phyloP scores from a whole-genome alignment of 2,797 vertebrate genomes.

The Linurgus olivaceus region DNA sequence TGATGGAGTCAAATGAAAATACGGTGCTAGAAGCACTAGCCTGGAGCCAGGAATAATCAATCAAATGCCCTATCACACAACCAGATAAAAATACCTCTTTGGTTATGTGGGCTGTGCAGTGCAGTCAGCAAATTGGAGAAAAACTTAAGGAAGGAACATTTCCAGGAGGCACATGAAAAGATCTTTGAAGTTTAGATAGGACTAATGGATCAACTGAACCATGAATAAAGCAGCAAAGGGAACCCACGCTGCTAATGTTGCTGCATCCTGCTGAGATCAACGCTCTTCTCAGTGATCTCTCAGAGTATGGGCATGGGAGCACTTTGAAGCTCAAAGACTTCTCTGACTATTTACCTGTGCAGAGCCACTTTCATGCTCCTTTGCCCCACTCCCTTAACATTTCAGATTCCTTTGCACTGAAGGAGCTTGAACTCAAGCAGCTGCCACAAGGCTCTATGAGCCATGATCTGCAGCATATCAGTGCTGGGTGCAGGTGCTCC shows the following conservation, averaged over 20 bases:
- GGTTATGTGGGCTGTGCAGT: slow-evolving; percentile 65
- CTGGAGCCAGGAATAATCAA: not conserved
- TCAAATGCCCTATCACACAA: not conserved
- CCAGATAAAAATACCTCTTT: slow-evolving; percentile 60
- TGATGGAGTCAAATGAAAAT: not conserved
- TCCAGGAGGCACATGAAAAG: slow-evolving; percentile 71
- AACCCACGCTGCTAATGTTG: not conserved
- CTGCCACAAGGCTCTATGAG: not conserved
- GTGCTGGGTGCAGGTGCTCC: not conserved
- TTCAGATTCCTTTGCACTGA: not conserved
- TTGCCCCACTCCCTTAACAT: not conserved
- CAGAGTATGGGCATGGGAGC: not conserved
- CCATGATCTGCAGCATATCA: rapidly evolving
- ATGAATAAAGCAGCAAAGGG: not conserved
- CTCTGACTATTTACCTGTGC: not conserved
- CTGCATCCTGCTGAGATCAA: not conserved
- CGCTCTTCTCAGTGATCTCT: not conserved
- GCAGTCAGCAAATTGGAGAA: slow-evolving; percentile 76
- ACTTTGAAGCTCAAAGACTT: not conserved
- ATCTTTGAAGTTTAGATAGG: slow-evolving; percentile 57
- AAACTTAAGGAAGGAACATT: slow-evolving; percentile 67
- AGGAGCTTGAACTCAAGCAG: not conserved
- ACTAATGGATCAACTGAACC: not conserved
- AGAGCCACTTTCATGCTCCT: not conserved
- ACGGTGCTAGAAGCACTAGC: not conserved